These are phyloP conservation scores for Fulmarus glacialis DNA, from an alignment of 2,113 vertebrate species.

Conservation along the genomic window DNA sequence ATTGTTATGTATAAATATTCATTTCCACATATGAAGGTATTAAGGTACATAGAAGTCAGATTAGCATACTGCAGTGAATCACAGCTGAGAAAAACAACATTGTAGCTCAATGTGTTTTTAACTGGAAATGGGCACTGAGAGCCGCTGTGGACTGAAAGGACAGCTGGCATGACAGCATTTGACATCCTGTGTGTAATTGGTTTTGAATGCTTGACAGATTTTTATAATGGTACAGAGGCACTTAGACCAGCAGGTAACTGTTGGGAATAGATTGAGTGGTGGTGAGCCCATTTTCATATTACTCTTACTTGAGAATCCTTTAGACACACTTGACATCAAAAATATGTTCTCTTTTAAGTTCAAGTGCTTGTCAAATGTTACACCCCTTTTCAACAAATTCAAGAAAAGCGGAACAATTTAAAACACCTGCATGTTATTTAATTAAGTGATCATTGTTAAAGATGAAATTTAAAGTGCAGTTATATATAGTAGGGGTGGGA, in stretches of 20 bases:
- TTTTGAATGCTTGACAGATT: slow-evolving; percentile 71
- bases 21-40: neutral
- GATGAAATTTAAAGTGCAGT: neutral
- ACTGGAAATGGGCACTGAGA: slow-evolving; percentile 34
- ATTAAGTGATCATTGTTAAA: neutral
- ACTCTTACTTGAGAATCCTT: slow-evolving; percentile 58
- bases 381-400: slow-evolving; percentile 17
- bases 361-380: neutral
- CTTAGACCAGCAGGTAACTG: slow-evolving; percentile 64
- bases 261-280: slow-evolving; percentile 70
- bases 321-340: slow-evolving; percentile 61
- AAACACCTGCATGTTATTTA: neutral
- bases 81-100: neutral
- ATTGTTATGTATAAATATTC: neutral
- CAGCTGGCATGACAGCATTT: slow-evolving; percentile 66
- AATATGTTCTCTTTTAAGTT: slow-evolving; percentile 35
- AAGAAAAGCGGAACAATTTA: neutral
- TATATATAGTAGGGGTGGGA: neutral
- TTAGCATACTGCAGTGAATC: neutral
- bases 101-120: neutral
- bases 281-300: slow-evolving; percentile 60
- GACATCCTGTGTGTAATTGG: slow-evolving; percentile 73
- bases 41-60: neutral
- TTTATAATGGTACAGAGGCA: slow-evolving; percentile 55
- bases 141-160: slow-evolving; percentile 22